These are phyloP conservation scores for Bufotes viridis DNA, from an alignment of 2,797 vertebrate genomes.

Conservation along the genomic window DNA sequence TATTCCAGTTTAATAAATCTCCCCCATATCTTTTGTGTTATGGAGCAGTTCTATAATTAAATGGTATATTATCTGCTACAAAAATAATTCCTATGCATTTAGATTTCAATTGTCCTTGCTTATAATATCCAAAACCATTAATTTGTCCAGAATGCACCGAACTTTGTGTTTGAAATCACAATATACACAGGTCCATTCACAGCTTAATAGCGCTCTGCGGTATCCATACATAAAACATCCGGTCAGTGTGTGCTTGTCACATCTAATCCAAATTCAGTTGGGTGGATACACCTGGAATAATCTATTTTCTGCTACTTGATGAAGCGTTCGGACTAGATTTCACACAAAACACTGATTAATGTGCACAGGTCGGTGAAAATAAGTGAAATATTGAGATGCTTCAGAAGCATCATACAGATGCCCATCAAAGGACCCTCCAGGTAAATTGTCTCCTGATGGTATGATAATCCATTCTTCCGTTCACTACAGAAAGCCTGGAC, in stretches of 20 bases:
- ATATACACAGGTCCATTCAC: background rate
- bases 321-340: background rate
- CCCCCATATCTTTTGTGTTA: background rate
- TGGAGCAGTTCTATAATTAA: background rate
- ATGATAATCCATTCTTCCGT: background rate
- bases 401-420: background rate
- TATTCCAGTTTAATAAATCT: no score
- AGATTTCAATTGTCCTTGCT: background rate
- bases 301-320: constrained; percentile 21
- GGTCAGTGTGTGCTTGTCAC: background rate
- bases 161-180: background rate
- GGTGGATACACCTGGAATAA: constrained; percentile 12
- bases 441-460: background rate
- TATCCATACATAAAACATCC: background rate
- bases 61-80: background rate
- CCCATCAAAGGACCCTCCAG: background rate
- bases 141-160: background rate
- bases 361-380: background rate
- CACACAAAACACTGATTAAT: constrained; percentile 16
- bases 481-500: background rate
- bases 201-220: background rate
- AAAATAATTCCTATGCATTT: background rate
- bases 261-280: constrained; percentile 3
- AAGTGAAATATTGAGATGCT: background rate
- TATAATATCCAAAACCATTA: background rate